Evolutionary conservation across 2,888 invertebrate genomes (phyloP), one percentile per base, ranked within the genome.

Genomic region (Acronicta psi): DNA sequence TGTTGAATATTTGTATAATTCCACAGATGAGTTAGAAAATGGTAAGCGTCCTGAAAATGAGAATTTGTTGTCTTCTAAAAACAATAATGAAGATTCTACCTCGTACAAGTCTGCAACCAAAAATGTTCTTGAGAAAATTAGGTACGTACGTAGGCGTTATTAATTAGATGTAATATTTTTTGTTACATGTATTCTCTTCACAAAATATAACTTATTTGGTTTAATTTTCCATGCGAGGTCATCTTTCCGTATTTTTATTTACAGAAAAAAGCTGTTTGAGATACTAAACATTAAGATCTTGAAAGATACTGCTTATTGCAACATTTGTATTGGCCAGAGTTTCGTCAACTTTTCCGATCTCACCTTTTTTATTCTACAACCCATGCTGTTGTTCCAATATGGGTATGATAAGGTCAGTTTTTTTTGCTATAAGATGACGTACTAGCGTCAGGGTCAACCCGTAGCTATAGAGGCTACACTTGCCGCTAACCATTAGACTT

Each of bases 311-410:
- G 84, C 92, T 8, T 95, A 92, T 65, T 88, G 95, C 29, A 96
- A 96, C 74, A 95, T 96, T 64, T 92, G 91, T 65, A 46, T 93
- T 6, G 96, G 96, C 9, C 93, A 95, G 68, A 95, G 96, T 70
- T 94, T 96, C 54, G 94, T 95, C 2, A 94, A 95, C 72, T 95
- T 95, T 52, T 95, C 96, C 3, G 96, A 96, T 81, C 87, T 95
- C 43, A 95, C 94, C 8, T 96, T 96, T 67, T 93, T 95, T 54
- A 92, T 95, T n/a, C 83, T 96, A 17, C 91, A 95, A 63, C 96
- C 96, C 4, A 86, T 96, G 88, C 88, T 96, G 59, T 86, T 96
- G 73, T 93, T 93, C 54, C 94, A 95, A 63, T 87, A 92, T 46
- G 95, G 95, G 7, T 96, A 95, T 75, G 85, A 87, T 44, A 88